Evolutionary conservation across 2,797 vertebrate genomes (phyloP), one percentile per base, ranked within the genome.

Genomic region (Pelodytes ibericus): DNA sequence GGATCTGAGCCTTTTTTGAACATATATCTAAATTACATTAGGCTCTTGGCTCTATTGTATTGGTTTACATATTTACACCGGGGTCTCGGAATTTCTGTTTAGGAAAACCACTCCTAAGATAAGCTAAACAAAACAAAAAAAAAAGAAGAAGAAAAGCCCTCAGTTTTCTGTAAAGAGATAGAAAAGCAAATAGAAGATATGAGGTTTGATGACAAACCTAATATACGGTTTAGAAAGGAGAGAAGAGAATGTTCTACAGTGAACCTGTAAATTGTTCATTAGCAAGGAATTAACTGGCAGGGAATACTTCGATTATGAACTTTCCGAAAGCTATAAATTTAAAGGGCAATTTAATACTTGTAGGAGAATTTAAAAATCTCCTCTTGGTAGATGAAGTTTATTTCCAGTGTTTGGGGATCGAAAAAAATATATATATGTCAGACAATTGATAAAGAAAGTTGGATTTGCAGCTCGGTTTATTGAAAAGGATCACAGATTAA

Each of bases 361-460:
- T 84, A 85, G 81, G 88, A 91, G 90, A 90, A 92, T n/a, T 91
- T 89, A 88, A 88, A 89, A 91, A 92, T 92, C 90, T 92, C 89
- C 88, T 92, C 85, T 89, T 89, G 84, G 86, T 87, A 90, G 86
- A 88, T 90, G 85, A 81, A 87, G 81, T 87, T 91, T 86, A 91
- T 90, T 88, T 86, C 81, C 49, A 82, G 79, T 80, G 85, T 90
- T 90, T 87, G 80, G 81, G 85, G 53, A 72, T 2, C 74, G 81
- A 80, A 41, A 74, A 65, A 82, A n/a, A n/a, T n/a, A n/a, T n/a
- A n/a, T n/a, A n/a, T n/a, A 68, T 86, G 82, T 60, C 58, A 84
- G 81, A 81, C 81, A 86, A 82, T 85, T 86, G 86, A 82, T 82
- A 83, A 83, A 88, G n/a, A 81, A 86, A 87, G 1, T 15, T 47